Base-by-base conservation (phyloP, 2,797 vertebrate species). In the Myotis findleyi region DNA sequence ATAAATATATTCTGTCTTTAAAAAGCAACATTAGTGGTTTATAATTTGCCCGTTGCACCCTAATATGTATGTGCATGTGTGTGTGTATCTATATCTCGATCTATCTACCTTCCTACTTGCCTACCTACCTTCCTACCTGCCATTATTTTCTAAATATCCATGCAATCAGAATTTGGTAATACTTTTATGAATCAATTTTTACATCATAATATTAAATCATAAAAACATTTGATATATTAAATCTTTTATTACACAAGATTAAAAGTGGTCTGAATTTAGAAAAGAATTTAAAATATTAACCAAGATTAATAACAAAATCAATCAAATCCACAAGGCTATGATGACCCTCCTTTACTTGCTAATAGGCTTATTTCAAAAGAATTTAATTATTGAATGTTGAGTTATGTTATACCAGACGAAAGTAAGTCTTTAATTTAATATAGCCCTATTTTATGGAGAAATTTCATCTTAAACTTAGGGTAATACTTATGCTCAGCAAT, bases 251-350 rank as follows among this genome's bases (percentile, higher is more conserved):
- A 38, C 4, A 73, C 0, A 76, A 80, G 8, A 64, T 57, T 59
- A 49, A 71, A 91, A 18, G 11, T 91, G 55, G 7, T 11, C 57
- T 57, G 71, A 21, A 93, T 81, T 83, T 72, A 1, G 8, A 47
- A 77, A 89, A 2, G n/a, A 81, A 64, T 68, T 80, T 85, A 81
- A 88, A 77, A 49, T 93, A 73, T 72, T 88, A 59, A 38, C 2
- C 6, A 86, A 8, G 68, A 89, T 72, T 76, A 91, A 92, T 86
- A 73, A 72, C 85, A 68, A 86, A 79, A 89, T 68, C 25, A 87
- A 20, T 81, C 57, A 13, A 84, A 77, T 53, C n/a, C 14, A 55
- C 23, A 25, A 89, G 36, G 13, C 11, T 64, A 27, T 41, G 57
- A 59, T 6, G 3, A 87, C 87, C 3, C 2, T 88, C 11, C 7